phyloP scores from a whole-genome alignment of 1,140 invertebrate genomes.

The Mesaphorura yosii region DNA sequence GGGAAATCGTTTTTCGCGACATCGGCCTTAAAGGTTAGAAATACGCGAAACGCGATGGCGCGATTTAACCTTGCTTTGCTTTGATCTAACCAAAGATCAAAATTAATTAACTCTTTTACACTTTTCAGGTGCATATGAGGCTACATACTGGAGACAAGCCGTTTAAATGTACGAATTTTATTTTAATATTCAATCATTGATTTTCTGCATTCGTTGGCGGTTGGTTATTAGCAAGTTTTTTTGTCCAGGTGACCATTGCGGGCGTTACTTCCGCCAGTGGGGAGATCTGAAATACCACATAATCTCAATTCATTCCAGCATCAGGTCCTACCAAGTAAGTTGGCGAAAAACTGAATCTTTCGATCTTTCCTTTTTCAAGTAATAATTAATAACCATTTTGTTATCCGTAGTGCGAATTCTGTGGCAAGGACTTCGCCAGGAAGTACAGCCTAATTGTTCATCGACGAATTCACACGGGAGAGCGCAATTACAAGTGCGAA shows the following conservation, averaged over 20 bases:
- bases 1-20: constrained; percentile 68
- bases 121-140: constrained; percentile 53
- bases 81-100: no score
- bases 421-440: constrained; percentile 79
- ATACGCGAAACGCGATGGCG: no score
- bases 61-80: no score
- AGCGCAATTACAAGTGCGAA: constrained; percentile 77
- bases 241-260: constrained; percentile 56
- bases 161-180: constrained; percentile 42
- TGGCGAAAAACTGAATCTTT: not conserved
- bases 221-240: not conserved
- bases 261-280: constrained; percentile 66
- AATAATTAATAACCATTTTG: not conserved
- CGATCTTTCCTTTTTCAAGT: no score
- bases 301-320: constrained; percentile 66
- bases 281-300: constrained; percentile 83
- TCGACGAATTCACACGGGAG: constrained; percentile 75
- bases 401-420: constrained; percentile 58
- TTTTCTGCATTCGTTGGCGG: not conserved
- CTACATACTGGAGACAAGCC: constrained; percentile 66
- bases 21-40: constrained; percentile 56
- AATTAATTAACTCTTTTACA: no score
- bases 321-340: constrained; percentile 58
- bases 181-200: not conserved
- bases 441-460: constrained; percentile 89